Evolutionary conservation across 1,140 invertebrate genomes (phyloP), one percentile per base, ranked within the genome.

Genomic region (Diachasmimorpha longicaudata): DNA sequence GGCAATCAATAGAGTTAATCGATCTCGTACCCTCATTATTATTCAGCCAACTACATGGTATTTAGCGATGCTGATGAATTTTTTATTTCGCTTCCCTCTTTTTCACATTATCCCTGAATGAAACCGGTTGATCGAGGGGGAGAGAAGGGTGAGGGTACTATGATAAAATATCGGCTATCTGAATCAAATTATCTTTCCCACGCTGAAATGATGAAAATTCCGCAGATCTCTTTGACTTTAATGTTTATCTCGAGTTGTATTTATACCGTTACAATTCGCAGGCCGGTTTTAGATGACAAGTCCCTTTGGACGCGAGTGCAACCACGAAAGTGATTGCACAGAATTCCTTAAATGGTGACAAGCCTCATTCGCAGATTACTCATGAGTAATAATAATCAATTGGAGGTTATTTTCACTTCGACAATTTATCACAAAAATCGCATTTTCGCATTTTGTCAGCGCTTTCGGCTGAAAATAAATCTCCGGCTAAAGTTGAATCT

Each of bases 281-380:
- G 58, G 37, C 72, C 37, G 58, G 72, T 74, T 74, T 73, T 55
- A 44, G 42, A 73, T 8, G 52, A 66, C 39, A 16, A 42, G n/a
- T 36, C 48, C 16, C 42, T 21, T 63, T 31, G 36, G 55, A 63
- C 42, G 23, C 58, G n/a, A 46, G 11, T 72, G 37, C 44, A 48
- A 48, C 52, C 71, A 37, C 25, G 52, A 58, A 63, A 55, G 55
- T 58, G 19, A 72, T 72, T 31, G 31, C 55, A 21, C 67, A 5
- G 48, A 66, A n/a, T 72, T 55, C 77, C 77, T 75, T 78, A 78
- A 74, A 78, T 75, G 77, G 77, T 68, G 55, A 77, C 48, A 63
- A 77, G 71, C 72, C 39, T 48, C 72, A 72, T 55, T 44, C 69
- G 52, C 14, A 19, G n/a, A 71, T 76, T 75, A 66, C 72, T 31